Evolutionary conservation across 2,888 invertebrate genomes (phyloP), one percentile per base, ranked within the genome.

Genomic region (Ashinkailepas kermadecensis): DNA sequence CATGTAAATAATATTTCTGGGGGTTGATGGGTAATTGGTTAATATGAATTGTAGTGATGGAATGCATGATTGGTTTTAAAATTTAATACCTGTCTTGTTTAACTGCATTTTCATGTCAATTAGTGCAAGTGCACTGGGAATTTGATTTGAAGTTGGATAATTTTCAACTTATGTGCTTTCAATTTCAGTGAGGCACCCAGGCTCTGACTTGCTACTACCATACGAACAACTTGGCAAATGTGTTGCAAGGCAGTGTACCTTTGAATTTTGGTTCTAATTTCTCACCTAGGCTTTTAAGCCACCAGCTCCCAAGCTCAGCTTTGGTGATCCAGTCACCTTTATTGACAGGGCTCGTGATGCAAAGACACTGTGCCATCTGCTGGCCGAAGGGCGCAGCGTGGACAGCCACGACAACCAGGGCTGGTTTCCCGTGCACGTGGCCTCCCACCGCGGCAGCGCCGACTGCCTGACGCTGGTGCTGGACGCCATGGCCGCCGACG

Each of bases 391-490:
- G 12, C 57, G 21, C 23, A 11, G 57, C 3, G 58, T 78, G n/a
- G 78, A 78, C 58, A 58, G 15, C 1, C 58, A 23, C 15, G 78
- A 78, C 58, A 78, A 78, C 58, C 78, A 58, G n/a, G 78, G 78
- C n/a, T 78, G 78, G 78, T 78, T 78, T 15, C 78, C 78, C 13
- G 11, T 58, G 12, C 78, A 78, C 58, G 78, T 58, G 57, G 78
- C 78, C 10, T 58, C 78, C 10, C 39, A 12, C 10, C 25, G 23
- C 23, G 78, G 78, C 13, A n/a, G 15, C 57, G n/a, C 58, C 1
- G 58, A n/a, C 58, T 78, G 78, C 15, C 58, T 78, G 57, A 12
- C 10, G n/a, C 57, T 58, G 4, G 78, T 78, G 57, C 58, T 78
- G 13, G 58, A 57, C 58, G 78, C 78, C 57, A 78, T 78, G 57